Base-by-base conservation (phyloP, 2,888 invertebrate genomes). In the Anoplius nigerrimus region DNA sequence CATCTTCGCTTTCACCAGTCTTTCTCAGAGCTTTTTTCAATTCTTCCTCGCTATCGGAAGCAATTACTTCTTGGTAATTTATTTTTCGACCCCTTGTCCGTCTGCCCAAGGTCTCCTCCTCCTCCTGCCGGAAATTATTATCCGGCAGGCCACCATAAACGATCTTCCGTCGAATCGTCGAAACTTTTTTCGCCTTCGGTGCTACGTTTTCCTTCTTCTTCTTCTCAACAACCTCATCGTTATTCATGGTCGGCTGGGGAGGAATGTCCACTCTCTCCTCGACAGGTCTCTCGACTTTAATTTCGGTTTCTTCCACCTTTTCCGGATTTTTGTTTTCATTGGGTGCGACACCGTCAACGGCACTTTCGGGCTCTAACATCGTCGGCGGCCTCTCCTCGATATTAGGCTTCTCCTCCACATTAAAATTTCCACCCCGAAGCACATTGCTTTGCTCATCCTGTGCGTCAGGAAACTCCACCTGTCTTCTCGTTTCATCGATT, bases 51-150 rank as follows among this genome's bases (percentile, higher is more conserved):
- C 93, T 94, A 85, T 95, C 95, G 0, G 94, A 93, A 72, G 93
- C 93, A 60, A 93, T 91, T 83, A 92, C 92, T 89, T 95, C 96
- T 2, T 94, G 93, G 82, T 95, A 95, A 86, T 94, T 93, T 71
- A 94, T 94, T 88, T 93, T 93, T 79, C 92, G 91, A 72, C 94
- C 95, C 5, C 95, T 88, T 0, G 95, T 95, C 74, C 94, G 90
- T 82, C 94, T 91, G 60, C 92, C 91, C 66, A 92, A 90, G 48
- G 91, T 91, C 89, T 92, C 91, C 81, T 92, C 92, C 85, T 92
- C 91, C 42, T 87, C 82, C 16, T 68, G 75, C 46, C 74, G 71
- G 24, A 81, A 75, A 66, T 80, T 82, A 27, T 88, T 88, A 56
- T 88, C 88, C 22, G 86, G 85, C 65, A 90, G 83, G 51, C 89